Evolutionary conservation across 2,113 vertebrate genomes (phyloP).

Genomic region (Recurvirostra avosetta): DNA sequence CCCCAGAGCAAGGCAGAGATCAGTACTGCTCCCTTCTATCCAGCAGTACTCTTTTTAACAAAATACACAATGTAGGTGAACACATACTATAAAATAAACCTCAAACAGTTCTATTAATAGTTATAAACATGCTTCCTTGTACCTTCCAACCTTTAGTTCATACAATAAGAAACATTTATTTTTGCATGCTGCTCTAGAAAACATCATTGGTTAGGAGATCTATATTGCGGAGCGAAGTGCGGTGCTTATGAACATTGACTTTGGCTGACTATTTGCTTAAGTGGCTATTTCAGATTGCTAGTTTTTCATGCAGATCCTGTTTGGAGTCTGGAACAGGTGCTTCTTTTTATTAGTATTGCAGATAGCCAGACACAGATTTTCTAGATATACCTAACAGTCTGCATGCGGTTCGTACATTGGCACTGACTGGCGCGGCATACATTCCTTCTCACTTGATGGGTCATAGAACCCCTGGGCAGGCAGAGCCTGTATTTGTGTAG

Average conservation of each 20-base stretch:
- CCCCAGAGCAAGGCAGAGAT: background rate
- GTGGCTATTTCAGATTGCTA: background rate
- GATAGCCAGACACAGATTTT: background rate
- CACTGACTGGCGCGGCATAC: accelerated
- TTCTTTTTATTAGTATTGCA: background rate
- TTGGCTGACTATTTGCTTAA: background rate
- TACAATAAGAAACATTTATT: background rate
- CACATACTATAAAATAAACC: background rate
- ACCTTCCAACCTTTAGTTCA: background rate
- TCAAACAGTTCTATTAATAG: background rate
- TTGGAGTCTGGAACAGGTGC: background rate
- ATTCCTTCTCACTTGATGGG: background rate
- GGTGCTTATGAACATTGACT: background rate
- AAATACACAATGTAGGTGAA: background rate
- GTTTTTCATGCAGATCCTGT: background rate
- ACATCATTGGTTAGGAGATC: background rate
- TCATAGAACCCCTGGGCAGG: background rate
- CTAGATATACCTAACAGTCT: background rate
- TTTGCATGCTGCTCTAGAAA: background rate
- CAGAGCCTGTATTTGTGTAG: background rate
- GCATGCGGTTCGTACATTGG: background rate
- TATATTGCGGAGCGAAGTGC: background rate
- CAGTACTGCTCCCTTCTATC: background rate
- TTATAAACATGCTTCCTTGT: background rate
- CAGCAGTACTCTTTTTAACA: background rate